Percentiles rank a stretch among this genome's conserved stretches.
Conservation (phyloP, 2,888 invertebrate genomes). For the Drosophila fungiperda region DNA sequence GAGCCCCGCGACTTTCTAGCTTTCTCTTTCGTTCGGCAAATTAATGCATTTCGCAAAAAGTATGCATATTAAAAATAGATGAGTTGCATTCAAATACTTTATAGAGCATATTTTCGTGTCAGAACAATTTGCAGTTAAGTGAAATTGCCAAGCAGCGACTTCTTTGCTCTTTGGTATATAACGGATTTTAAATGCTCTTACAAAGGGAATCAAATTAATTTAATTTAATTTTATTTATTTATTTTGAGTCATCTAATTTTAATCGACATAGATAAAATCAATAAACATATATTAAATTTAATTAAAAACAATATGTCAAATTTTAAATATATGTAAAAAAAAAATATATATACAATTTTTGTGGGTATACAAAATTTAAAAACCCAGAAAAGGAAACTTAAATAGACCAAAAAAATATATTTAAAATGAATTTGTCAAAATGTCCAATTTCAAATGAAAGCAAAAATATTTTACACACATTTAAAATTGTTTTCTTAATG, state of each 20-base stretch:
- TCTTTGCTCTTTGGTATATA: background rate
- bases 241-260: background rate
- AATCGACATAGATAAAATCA: no score
- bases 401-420: background rate
- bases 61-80: constrained; percentile 13
- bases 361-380: background rate
- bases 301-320: background rate
- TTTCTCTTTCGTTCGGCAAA: constrained; percentile 16
- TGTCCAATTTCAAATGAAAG: background rate
- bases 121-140: constrained; percentile 10
- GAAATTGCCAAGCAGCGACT: background rate
- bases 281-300: no score
- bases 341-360: background rate
- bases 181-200: background rate
- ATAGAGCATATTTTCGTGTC: constrained; percentile 4
- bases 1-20: background rate
- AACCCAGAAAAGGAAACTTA: background rate
- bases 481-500: background rate
- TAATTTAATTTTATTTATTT: background rate
- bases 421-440: background rate
- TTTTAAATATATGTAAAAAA: no score
- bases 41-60: constrained; percentile 18
- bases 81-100: constrained; percentile 1
- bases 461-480: background rate
- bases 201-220: background rate